Conservation (phyloP, 2,888 invertebrate genomes). For the Pollenia angustigena region DNA sequence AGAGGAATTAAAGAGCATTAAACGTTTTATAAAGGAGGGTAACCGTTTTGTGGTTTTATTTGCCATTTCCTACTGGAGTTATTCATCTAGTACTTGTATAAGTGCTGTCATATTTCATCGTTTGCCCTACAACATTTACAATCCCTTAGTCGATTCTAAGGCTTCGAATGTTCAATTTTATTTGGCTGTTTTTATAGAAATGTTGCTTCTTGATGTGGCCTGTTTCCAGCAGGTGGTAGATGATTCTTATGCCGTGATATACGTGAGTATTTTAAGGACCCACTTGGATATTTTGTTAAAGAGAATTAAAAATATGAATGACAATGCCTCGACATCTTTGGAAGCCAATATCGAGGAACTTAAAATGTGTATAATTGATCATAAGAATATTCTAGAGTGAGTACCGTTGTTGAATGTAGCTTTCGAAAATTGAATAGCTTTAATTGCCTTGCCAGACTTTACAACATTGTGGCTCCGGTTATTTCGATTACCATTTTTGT, state of each 20-base stretch:
- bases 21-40: constrained; percentile 60
- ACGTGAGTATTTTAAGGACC: constrained; percentile 71
- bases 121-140: constrained; percentile 74
- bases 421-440: neutral
- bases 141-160: constrained; percentile 73
- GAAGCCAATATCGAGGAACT: constrained; percentile 70
- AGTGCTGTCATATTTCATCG: constrained; percentile 70
- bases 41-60: constrained; percentile 74
- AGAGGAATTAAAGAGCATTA: constrained; percentile 63
- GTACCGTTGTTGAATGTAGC: constrained; percentile 38
- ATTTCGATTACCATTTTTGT: constrained; percentile 75
- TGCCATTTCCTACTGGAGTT: constrained; percentile 73
- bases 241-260: constrained; percentile 75
- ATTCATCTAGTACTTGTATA: constrained; percentile 74
- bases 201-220: constrained; percentile 67
- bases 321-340: neutral
- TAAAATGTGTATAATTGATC: constrained; percentile 75
- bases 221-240: constrained; percentile 75
- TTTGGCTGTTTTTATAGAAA: constrained; percentile 68
- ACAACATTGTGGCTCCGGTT: constrained; percentile 72
- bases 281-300: constrained; percentile 71
- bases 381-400: constrained; percentile 75
- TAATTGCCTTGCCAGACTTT: constrained; percentile 58
- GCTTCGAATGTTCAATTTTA: constrained; percentile 71
- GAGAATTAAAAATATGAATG: constrained; percentile 57